phyloP scores from a whole-genome alignment of 1,140 invertebrate genomes.

The Hylaeus anthracinus region DNA sequence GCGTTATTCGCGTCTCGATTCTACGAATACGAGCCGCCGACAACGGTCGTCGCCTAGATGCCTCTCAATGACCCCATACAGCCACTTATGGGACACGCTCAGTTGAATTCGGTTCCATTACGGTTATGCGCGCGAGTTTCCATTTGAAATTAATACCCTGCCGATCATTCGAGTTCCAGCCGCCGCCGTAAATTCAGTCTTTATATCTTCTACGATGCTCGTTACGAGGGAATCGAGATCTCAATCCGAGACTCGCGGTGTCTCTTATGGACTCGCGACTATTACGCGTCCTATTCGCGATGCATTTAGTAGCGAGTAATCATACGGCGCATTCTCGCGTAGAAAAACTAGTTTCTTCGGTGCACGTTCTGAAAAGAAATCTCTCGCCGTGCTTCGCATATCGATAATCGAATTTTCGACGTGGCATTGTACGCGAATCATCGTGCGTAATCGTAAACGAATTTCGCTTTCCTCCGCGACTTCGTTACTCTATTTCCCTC shows the following conservation, averaged over 20 bases:
- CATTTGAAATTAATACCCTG: constrained; percentile 5
- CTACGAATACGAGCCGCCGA: background rate
- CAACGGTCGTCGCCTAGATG: background rate
- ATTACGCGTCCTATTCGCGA: background rate
- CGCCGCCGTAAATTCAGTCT: background rate
- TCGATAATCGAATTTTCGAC: no score
- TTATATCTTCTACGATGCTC: background rate
- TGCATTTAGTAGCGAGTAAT: background rate
- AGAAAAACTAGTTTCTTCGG: no score
- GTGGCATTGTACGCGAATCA: no score
- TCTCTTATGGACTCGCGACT: background rate
- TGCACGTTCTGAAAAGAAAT: no score
- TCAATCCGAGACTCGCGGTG: no score
- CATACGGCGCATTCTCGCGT: no score
- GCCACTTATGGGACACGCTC: background rate
- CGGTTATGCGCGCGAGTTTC: background rate
- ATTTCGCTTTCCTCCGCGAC: constrained; percentile 4
- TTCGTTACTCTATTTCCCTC: constrained; percentile 1
- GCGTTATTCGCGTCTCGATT: background rate
- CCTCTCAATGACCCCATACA: background rate
- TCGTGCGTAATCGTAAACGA: no score
- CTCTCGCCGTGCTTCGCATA: no score
- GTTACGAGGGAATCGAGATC: background rate
- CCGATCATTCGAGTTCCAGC: no score
- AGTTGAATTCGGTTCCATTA: constrained; percentile 3